Conservation (phyloP, 2,113 vertebrate species). For the Notarius lentiginosus region DNA sequence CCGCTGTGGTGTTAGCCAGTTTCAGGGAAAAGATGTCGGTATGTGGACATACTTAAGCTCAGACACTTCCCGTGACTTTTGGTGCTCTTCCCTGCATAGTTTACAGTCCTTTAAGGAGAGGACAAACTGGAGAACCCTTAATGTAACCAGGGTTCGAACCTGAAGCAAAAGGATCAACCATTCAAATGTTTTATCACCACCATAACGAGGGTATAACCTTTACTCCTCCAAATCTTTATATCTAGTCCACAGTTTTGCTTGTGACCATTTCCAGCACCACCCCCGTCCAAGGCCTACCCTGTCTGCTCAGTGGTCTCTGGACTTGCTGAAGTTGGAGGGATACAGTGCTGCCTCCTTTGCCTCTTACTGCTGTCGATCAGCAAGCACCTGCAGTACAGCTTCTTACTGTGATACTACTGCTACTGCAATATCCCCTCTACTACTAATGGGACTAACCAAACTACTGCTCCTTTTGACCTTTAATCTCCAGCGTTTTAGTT, state of each 20-base stretch:
- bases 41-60: conserved; percentile 40
- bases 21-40: conserved; percentile 52
- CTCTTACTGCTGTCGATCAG: conserved; percentile 46
- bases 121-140: not conserved
- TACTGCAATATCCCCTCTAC: conserved; percentile 71
- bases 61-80: conserved; percentile 48
- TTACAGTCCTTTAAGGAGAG: conserved; percentile 59
- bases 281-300: conserved; percentile 5
- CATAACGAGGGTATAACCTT: not conserved
- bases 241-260: not conserved
- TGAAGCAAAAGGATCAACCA: conserved; percentile 5
- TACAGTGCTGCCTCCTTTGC: conserved; percentile 22
- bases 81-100: conserved; percentile 61
- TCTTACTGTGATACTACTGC: conserved; percentile 71
- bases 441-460: conserved; percentile 73
- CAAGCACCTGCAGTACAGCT: conserved; percentile 54
- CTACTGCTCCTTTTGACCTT: conserved; percentile 69
- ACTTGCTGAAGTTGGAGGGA: conserved; percentile 48
- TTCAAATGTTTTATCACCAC: not conserved
- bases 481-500: conserved; percentile 79
- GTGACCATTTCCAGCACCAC: conserved; percentile 12
- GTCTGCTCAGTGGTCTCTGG: conserved; percentile 50
- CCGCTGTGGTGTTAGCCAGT: conserved; percentile 49
- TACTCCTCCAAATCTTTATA: conserved; percentile 34
- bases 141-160: not conserved